A percentile compares a stretch with the other conserved stretches of the same genome.
phyloP scores from a whole-genome alignment of 2,113 vertebrate genomes.

The Aspiorhynchus laticeps region DNA sequence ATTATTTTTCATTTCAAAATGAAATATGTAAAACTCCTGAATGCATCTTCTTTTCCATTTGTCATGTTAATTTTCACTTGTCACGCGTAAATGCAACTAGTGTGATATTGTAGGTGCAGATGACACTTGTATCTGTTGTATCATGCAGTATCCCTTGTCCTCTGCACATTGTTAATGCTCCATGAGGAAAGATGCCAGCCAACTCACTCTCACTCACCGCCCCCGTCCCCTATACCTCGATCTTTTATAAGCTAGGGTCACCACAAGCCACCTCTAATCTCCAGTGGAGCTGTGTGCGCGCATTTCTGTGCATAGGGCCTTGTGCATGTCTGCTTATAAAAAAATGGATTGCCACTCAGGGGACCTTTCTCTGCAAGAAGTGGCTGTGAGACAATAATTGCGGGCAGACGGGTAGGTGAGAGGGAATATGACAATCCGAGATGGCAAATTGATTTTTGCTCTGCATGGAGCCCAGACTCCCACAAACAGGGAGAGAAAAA shows the following conservation, averaged over 20 bases:
- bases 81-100: neutral
- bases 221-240: constrained; percentile 39
- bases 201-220: constrained; percentile 29
- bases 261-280: constrained; percentile 67
- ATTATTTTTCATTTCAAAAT: neutral
- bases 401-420: constrained; percentile 61
- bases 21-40: neutral
- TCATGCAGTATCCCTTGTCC: neutral
- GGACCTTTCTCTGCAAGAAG: constrained; percentile 60
- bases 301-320: constrained; percentile 32
- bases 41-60: neutral
- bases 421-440: constrained; percentile 70
- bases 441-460: constrained; percentile 77
- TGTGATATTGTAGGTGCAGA: neutral
- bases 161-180: constrained; percentile 47
- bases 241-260: constrained; percentile 62
- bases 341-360: constrained; percentile 63
- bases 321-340: constrained; percentile 52
- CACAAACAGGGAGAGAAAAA: constrained; percentile 56
- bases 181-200: constrained; percentile 58
- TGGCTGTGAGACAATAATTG: constrained; percentile 70
- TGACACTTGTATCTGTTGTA: constrained; percentile 5
- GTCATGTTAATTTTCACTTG: neutral
- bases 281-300: constrained; percentile 40
- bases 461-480: constrained; percentile 61